These are phyloP conservation scores for Chrysotoxum bicinctum DNA, from an alignment of 2,888 invertebrate genomes.

Conservation along the genomic window DNA sequence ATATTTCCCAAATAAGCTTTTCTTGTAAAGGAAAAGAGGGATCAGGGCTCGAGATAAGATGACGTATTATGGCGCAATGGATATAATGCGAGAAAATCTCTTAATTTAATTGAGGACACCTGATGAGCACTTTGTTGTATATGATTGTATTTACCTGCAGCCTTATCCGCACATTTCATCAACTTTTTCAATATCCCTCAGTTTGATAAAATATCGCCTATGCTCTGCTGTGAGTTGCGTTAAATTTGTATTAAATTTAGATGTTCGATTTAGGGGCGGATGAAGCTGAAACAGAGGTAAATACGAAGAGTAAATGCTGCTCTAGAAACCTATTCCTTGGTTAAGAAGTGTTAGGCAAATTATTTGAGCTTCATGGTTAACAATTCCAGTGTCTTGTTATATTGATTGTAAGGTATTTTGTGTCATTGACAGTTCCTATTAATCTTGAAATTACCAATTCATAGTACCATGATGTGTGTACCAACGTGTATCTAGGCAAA, in stretches of 20 bases:
- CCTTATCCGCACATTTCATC: background rate
- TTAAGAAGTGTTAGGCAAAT: constrained; percentile 1
- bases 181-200: constrained; percentile 5
- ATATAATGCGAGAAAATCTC: constrained; percentile 22
- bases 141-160: constrained; percentile 27
- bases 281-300: constrained; percentile 23
- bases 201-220: background rate
- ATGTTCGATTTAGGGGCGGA: background rate
- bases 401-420: background rate
- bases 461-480: background rate
- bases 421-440: constrained; percentile 23
- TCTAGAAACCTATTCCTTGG: background rate
- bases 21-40: background rate
- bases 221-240: constrained; percentile 21
- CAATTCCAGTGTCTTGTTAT: background rate
- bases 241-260: constrained; percentile 26
- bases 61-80: constrained; percentile 54
- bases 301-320: background rate
- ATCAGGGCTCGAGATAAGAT: background rate
- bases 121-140: constrained; percentile 35
- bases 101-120: constrained; percentile 48
- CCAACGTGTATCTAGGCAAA: background rate
- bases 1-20: constrained; percentile 24
- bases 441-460: constrained; percentile 10
- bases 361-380: background rate